Evolutionary conservation across 1,140 invertebrate genomes (phyloP).

Genomic region (Philotrypesis tridentata): DNA sequence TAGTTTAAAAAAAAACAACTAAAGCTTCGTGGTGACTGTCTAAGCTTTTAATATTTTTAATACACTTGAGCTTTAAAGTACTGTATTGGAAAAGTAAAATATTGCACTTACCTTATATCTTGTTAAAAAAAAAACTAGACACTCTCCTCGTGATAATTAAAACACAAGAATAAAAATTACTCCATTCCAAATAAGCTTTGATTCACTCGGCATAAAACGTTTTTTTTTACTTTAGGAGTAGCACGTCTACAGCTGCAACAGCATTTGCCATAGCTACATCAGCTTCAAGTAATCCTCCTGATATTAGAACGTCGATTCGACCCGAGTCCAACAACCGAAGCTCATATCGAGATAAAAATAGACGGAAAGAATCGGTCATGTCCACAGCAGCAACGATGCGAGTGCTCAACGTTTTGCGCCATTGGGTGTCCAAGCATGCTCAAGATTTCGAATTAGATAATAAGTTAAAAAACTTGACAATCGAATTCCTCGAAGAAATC

Average conservation of each 20-base stretch:
- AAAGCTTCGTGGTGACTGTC: not conserved
- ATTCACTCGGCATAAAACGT: not conserved
- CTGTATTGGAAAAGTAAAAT: too few species aligned
- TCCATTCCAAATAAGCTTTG: not conserved
- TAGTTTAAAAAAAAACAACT: not conserved
- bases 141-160: not conserved
- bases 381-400: conserved; percentile 95
- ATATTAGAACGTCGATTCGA: conserved; percentile 69
- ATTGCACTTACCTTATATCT: not conserved
- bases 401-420: conserved; percentile 89
- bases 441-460: conserved; percentile 90
- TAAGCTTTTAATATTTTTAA: not conserved
- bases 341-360: conserved; percentile 69
- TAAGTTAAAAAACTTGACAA: conserved; percentile 84
- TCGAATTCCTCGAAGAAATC: conserved; percentile 92
- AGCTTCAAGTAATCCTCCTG: conserved; percentile 86
- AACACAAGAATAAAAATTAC: not conserved
- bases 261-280: conserved; percentile 95
- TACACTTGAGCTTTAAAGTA: too few species aligned
- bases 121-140: not conserved
- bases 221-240: conserved; percentile 79
- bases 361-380: conserved; percentile 88
- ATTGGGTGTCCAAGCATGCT: conserved; percentile 82
- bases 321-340: conserved; percentile 65
- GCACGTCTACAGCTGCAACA: conserved; percentile 90